Base-by-base conservation (phyloP, 2,888 invertebrate species). In the Rhagonycha lutea region DNA sequence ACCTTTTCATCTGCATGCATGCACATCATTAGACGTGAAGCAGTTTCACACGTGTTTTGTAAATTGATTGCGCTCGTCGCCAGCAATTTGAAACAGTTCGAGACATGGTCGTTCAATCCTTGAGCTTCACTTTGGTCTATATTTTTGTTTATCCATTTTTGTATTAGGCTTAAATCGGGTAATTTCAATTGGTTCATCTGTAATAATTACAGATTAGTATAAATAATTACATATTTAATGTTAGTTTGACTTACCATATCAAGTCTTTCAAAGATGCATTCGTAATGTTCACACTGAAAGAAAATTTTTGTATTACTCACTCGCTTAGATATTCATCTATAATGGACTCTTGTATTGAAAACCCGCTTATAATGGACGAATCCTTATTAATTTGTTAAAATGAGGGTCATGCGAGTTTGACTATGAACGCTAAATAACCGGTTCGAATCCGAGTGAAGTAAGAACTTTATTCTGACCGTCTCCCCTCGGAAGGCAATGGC, bases 281-380 rank as follows among this genome's bases (percentile, higher is more conserved):
- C 70, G 68, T 82, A 82, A 69, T 82, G 82, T 72, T 81, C 80
- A 63, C 84, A 83, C 83, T 84, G 74, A 78, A 70, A 74, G 4
- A 69, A 69, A 32, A 18, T 69, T 69, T 23, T 0, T 60, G 10
- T 2, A 18, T 62, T 47, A 47, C 47, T 3, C n/a, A n/a, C n/a
- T n/a, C n/a, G n/a, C n/a, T n/a, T n/a, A n/a, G n/a, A n/a, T n/a
- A n/a, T n/a, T n/a, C n/a, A 2, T 47, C 47, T 47, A 47, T 47
- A 47, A 18, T 18, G 18, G 18, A 18, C 18, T 2, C 18, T 18
- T 18, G 18, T 18, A 18, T 18, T 18, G 18, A 18, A 18, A 18
- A 18, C 2, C 18, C 18, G 18, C 18, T 18, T 18, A 18, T 18
- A 18, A 18, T 18, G 18, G 18, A 18, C 18, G 2, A 18, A 18